A percentile compares a stretch with the other conserved stretches of the same genome.
Evolutionary conservation across 2,797 vertebrate species (phyloP).

Genomic region (Zalophus californianus): DNA sequence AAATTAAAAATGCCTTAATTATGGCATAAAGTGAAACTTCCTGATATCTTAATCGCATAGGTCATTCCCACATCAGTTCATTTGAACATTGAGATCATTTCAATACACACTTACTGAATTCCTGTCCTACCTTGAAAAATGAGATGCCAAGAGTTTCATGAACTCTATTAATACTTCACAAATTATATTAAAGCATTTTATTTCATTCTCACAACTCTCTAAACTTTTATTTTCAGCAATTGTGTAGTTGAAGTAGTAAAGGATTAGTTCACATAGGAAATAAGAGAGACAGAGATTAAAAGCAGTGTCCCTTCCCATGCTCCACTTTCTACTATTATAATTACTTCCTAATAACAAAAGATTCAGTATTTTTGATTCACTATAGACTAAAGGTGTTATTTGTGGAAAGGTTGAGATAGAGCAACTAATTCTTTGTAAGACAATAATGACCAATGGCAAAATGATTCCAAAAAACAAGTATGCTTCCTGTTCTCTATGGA

Average conservation of each 20-base stretch:
- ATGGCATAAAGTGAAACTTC: background rate
- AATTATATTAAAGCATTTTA: background rate
- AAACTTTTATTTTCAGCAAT: background rate
- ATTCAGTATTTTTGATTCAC: background rate
- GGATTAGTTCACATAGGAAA: background rate
- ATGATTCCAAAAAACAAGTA: background rate
- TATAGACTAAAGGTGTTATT: background rate
- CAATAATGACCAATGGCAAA: background rate
- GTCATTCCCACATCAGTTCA: background rate
- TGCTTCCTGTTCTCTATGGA: background rate
- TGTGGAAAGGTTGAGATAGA: background rate
- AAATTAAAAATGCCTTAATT: background rate
- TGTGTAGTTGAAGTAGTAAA: background rate
- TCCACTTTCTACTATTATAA: background rate
- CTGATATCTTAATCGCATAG: slow-evolving; percentile 20
- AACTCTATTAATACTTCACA: slow-evolving; percentile 6
- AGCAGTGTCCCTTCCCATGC: background rate
- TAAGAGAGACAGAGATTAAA: background rate
- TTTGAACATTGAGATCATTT: slow-evolving; percentile 35
- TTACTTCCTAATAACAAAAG: background rate
- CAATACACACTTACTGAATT: background rate
- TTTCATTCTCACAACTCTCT: background rate
- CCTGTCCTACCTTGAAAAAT: background rate
- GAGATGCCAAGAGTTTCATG: background rate
- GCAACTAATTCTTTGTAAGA: background rate